A percentile compares a stretch with the other conserved stretches of the same genome.
Conservation (phyloP, 2,113 vertebrate species). For the Colistium nudipinnis region DNA sequence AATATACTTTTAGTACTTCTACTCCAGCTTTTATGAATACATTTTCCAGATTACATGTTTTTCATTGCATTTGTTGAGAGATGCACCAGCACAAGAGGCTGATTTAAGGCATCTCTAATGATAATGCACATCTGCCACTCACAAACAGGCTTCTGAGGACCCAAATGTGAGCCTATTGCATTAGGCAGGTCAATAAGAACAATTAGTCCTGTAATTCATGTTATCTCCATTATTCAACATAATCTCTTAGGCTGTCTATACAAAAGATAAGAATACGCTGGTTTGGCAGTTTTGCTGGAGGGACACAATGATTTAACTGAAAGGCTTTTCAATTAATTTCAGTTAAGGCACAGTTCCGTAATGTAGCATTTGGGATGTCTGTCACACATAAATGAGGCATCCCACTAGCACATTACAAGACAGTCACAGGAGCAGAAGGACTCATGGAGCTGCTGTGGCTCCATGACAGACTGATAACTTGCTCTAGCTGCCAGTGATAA, state of each 20-base stretch:
- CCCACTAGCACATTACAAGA: conserved; percentile 38
- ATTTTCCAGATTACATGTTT: conserved; percentile 2
- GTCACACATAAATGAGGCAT: conserved; percentile 61
- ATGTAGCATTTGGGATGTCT: conserved; percentile 64
- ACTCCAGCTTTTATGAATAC: conserved; percentile 5
- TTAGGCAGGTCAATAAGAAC: conserved; percentile 60
- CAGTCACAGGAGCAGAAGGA: conserved; percentile 45
- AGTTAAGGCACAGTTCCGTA: conserved; percentile 53
- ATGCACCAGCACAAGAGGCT: not conserved
- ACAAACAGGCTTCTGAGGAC: conserved; percentile 39
- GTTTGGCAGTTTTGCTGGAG: conserved; percentile 54
- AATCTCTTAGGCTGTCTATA: conserved; percentile 58
- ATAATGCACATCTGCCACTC: conserved; percentile 28
- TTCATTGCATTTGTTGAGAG: conserved; percentile 26
- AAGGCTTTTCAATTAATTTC: conserved; percentile 52
- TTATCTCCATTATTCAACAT: conserved; percentile 69
- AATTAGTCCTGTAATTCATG: conserved; percentile 59
- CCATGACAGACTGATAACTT: conserved; percentile 3
- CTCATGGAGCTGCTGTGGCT: conserved; percentile 19
- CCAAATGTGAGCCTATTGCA: conserved; percentile 37
- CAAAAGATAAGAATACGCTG: conserved; percentile 52
- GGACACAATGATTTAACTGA: conserved; percentile 55
- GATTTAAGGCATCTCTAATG: conserved; percentile 22
- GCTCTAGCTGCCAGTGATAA: not conserved
- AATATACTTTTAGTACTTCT: too few species aligned